A percentile compares a stretch with the other conserved stretches of the same genome.
Evolutionary conservation across 2,797 vertebrate species (phyloP).

Genomic region (Sitta carolinensis): DNA sequence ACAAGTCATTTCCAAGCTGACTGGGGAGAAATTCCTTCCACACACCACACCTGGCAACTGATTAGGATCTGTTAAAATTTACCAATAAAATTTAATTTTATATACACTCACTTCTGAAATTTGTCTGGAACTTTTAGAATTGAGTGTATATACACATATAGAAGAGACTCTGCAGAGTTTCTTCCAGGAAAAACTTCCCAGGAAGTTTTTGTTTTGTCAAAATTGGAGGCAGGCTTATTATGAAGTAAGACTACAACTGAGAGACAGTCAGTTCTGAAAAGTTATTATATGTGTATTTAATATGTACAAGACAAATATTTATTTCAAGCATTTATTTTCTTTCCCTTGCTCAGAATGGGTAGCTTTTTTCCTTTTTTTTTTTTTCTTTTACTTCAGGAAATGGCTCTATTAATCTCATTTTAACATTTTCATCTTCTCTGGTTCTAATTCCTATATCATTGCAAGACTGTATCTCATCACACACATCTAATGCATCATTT

Average conservation of each 20-base stretch:
- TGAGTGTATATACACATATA: too few species aligned
- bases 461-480: background rate
- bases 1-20: background rate
- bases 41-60: accelerated
- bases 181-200: background rate
- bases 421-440: constrained; percentile 13
- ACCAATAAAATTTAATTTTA: background rate
- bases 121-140: background rate
- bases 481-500: constrained; percentile 33
- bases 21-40: background rate
- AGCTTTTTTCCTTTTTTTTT: too few species aligned
- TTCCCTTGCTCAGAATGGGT: background rate
- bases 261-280: background rate
- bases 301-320: background rate
- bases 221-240: background rate
- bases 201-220: background rate
- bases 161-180: background rate
- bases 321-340: background rate
- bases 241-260: background rate
- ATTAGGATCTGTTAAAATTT: background rate
- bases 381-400: background rate
- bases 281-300: background rate
- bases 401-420: constrained; percentile 30
- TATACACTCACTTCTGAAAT: background rate
- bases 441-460: constrained; percentile 8